Evolutionary conservation across 2,888 invertebrate species (phyloP), one percentile per base, ranked within the genome.

Genomic region (Carabus problematicus): DNA sequence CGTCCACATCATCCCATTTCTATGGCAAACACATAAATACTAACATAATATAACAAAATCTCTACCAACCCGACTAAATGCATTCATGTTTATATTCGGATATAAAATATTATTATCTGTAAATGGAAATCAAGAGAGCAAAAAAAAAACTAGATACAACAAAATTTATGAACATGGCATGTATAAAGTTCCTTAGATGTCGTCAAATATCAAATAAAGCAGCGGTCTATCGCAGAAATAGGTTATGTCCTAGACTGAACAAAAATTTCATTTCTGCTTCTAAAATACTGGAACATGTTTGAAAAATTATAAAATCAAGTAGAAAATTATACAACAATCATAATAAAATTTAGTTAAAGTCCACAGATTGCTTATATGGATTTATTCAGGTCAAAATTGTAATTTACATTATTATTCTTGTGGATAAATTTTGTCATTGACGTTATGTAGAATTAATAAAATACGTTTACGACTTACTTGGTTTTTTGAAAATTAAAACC

Each of bases 71-170:
- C 9, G 12, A 49, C 8, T 8, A 49, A 11, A 18, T 54, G 14
- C 12, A 45, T 45, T 45, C 45, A 12, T 18, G 14, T 54, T 54
- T 54, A 54, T 54, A 40, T 56, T 56, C 19, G 12, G 3, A 29
- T 18, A 56, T 56, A 39, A 56, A 39, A 56, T 55, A 55, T 55
- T 56, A 56, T 56, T 29, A 56, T 56, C 56, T 56, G 56, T 18
- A 56, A 56, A 56, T 54, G 54, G 54, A 54, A 3, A 54, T 56
- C 19, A 56, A 56, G n/a, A n/a, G n/a, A n/a, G 29, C 56, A 29
- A 39, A 18, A 29, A 56, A 56, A 56, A 56, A 56, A 39, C 29
- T 39, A 9, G 11, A 45, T 45, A 52, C 11, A 40, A 56, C 12
- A 56, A 12, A 56, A 56, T 56, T 56, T 56, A 56, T 56, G 6